These are phyloP conservation scores for Agriopis leucophaearia DNA, from an alignment of 2,888 invertebrate species.

Conservation along the genomic window DNA sequence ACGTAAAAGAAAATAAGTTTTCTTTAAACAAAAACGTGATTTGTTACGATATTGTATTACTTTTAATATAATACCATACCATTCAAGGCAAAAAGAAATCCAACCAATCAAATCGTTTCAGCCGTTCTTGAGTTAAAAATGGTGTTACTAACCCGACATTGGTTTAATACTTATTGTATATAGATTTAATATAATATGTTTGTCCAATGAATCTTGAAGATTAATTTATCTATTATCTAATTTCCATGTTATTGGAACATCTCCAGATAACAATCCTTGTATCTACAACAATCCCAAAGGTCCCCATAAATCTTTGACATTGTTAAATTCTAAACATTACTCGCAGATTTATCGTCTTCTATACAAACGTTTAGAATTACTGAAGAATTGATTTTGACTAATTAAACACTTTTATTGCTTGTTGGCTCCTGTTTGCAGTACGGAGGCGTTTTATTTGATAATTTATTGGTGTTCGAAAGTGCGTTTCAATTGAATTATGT, in stretches of 20 bases:
- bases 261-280: constrained; percentile 15
- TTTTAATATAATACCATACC: too few species aligned
- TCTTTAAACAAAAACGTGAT: too few species aligned
- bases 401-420: constrained; percentile 68
- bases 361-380: constrained; percentile 66
- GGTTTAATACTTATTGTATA: too few species aligned
- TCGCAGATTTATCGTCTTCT: constrained; percentile 62
- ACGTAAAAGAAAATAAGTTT: too few species aligned
- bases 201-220: too few species aligned
- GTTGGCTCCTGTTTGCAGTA: constrained; percentile 43
- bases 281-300: constrained; percentile 36
- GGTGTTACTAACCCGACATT: too few species aligned
- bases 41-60: too few species aligned
- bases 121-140: too few species aligned
- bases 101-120: too few species aligned
- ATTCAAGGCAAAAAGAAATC: too few species aligned
- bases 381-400: constrained; percentile 71
- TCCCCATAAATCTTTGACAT: constrained; percentile 47
- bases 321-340: constrained; percentile 68
- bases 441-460: constrained; percentile 43
- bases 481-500: constrained; percentile 23
- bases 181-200: too few species aligned
- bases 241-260: background rate
- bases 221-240: constrained; percentile 6
- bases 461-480: constrained; percentile 44